Evolutionary conservation across 2,888 invertebrate genomes (phyloP).

Genomic region (Epirrita christyi): DNA sequence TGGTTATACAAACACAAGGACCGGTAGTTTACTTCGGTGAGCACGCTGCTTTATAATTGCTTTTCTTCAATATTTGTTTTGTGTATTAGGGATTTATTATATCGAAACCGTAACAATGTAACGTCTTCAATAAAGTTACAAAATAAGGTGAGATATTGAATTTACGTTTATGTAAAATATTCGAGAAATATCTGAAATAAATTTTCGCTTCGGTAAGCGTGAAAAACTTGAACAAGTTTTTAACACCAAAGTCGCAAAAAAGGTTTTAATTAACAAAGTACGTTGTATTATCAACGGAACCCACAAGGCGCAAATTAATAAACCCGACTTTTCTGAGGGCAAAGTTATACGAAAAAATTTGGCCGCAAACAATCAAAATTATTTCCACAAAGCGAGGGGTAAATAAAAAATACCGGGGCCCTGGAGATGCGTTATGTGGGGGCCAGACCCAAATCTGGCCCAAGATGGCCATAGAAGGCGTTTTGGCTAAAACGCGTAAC

Average conservation of each 20-base stretch:
- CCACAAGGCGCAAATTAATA: slow-evolving; percentile 42
- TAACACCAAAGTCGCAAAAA: slow-evolving; percentile 36
- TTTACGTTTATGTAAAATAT: neutral
- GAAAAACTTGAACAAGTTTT: slow-evolving; percentile 32
- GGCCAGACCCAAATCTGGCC: slow-evolving; percentile 54
- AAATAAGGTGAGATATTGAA: too few species aligned
- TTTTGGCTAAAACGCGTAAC: slow-evolving; percentile 66
- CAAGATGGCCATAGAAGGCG: slow-evolving; percentile 61
- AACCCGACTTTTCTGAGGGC: slow-evolving; percentile 32
- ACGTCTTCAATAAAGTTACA: too few species aligned
- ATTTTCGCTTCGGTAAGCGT: slow-evolving; percentile 16
- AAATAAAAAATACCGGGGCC: slow-evolving; percentile 42
- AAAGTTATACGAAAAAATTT: slow-evolving; percentile 40
- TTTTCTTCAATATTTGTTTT: slow-evolving; percentile 4
- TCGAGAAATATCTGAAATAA: neutral
- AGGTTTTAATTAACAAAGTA: slow-evolving; percentile 42
- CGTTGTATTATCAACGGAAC: slow-evolving; percentile 38
- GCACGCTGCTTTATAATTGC: slow-evolving; percentile 8
- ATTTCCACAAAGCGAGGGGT: slow-evolving; percentile 38
- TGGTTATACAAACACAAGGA: slow-evolving; percentile 12
- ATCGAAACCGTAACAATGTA: too few species aligned
- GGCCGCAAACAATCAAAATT: slow-evolving; percentile 42
- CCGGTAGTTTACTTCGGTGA: slow-evolving; percentile 12
- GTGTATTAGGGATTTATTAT: neutral
- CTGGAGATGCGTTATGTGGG: slow-evolving; percentile 52